Evolutionary conservation across 2,797 vertebrate species (phyloP).

Genomic region (Clarias fuscus): DNA sequence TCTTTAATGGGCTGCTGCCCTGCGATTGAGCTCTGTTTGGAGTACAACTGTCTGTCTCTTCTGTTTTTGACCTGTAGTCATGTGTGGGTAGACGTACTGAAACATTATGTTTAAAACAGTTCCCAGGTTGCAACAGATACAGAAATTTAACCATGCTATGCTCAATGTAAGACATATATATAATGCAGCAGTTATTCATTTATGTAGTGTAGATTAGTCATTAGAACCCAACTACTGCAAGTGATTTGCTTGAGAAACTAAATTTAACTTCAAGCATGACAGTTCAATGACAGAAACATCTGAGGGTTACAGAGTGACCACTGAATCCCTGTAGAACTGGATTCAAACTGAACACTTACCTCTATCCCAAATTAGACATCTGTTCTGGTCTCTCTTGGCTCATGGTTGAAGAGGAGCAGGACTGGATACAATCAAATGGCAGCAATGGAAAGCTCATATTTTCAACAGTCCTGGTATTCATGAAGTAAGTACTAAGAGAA

Average conservation of each 20-base stretch:
- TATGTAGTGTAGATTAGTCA: not conserved
- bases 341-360: conserved; percentile 23
- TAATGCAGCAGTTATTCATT: not conserved
- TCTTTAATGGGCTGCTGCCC: conserved; percentile 31
- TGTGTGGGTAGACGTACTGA: not conserved
- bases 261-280: not conserved
- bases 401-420: conserved; percentile 33
- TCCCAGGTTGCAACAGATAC: not conserved
- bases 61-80: not conserved
- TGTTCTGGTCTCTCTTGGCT: conserved; percentile 34
- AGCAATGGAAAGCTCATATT: conserved; percentile 34
- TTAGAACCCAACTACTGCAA: not conserved
- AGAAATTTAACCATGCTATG: not conserved
- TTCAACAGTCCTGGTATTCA: conserved; percentile 32
- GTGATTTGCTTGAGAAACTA: conserved; percentile 7
- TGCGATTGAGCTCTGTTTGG: conserved; percentile 15
- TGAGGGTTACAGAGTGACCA: conserved; percentile 25
- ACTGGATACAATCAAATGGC: conserved; percentile 12
- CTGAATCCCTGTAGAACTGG: conserved; percentile 42
- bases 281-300: conserved; percentile 18
- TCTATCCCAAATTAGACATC: conserved; percentile 23
- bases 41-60: not conserved
- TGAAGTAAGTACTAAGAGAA: conserved; percentile 12
- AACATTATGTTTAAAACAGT: conserved; percentile 1
- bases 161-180: not conserved